Percentiles rank a stretch among this genome's conserved stretches.
Evolutionary conservation across 2,113 vertebrate species (phyloP).

Genomic region (Malurus elegans): DNA sequence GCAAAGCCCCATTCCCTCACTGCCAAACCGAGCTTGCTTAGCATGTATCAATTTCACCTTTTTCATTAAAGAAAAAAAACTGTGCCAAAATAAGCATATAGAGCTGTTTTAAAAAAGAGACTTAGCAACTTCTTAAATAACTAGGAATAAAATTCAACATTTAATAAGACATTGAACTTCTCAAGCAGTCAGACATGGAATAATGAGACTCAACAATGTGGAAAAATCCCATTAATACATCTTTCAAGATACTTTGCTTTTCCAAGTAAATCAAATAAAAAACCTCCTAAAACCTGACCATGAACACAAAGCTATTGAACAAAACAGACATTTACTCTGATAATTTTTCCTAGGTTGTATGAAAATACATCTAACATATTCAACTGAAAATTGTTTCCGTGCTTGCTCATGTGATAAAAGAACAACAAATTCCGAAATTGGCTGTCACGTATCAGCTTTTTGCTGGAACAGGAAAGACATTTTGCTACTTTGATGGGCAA

Average conservation of each 20-base stretch:
- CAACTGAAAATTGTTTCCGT: constrained; percentile 5
- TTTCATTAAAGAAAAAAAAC: not conserved
- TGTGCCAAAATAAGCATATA: not conserved
- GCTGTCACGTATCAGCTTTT: not conserved
- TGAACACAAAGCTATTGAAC: constrained; percentile 30
- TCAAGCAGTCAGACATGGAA: constrained; percentile 48
- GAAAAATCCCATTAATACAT: not conserved
- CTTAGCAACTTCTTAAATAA: constrained; percentile 33
- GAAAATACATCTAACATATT: constrained; percentile 29
- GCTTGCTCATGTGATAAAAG: constrained; percentile 12
- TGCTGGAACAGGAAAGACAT: not conserved
- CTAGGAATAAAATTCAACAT: constrained; percentile 47
- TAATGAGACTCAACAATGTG: constrained; percentile 22
- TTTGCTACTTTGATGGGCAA: not conserved
- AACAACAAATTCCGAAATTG: not conserved
- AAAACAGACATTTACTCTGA: constrained; percentile 33
- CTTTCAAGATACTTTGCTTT: constrained; percentile 15
- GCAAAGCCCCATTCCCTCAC: not conserved
- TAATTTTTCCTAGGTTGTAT: constrained; percentile 13
- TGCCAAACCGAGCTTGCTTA: not conserved
- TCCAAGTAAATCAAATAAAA: constrained; percentile 15
- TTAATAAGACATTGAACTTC: constrained; percentile 53
- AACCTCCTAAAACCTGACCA: constrained; percentile 25
- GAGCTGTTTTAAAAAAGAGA: not conserved
- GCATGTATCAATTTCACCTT: not conserved